Evolutionary conservation across 2,888 invertebrate species (phyloP), one percentile per base, ranked within the genome.

Genomic region (Cheilosia pagana): DNA sequence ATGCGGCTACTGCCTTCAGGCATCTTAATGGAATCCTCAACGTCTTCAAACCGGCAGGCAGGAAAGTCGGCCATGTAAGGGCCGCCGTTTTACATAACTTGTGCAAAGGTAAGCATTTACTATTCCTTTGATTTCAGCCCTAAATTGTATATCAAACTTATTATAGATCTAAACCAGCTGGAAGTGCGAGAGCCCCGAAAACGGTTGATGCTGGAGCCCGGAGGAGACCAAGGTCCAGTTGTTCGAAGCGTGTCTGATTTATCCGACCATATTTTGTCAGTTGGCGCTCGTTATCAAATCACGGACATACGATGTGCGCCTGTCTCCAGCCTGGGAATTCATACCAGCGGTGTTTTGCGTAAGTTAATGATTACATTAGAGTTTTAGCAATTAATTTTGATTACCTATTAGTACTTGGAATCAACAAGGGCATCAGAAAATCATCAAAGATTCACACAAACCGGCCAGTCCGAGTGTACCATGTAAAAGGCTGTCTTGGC

Each of bases 321-420:
- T 90, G 94, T 94, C 0, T 94, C 95, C 62, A 89, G 92, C 87
- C 90, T 96, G 60, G 95, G 95, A 0, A 89, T 89, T 28, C 93
- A 95, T 87, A 94, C 95, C 14, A 96, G 96, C 89, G 98, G 98
- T 52, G 93, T 98, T 45, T 89, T 95, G 86, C 92, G 96, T 96
- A 93, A 92, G 93, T 91, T 16, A 25, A 45, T 16, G 8, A 59
- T 14, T 6, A 4, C 12, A 50, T 25, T 2, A 14, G 6, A 5
- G 12, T 10, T 12, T 12, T 3, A 6, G 23, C 23, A 50, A 23
- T 4, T 14, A 14, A 12, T 14, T 50, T 6, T 10, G 1, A 6
- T 25, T n/a, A 1, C 0, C 57, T 7, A 92, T 93, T 87, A 95
- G 95, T 97, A 81, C 90, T 96, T 87, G 97, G 96, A 0, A 90